These are phyloP conservation scores for Polypterus bichir DNA, from an alignment of 2,113 vertebrate species.

Conservation along the genomic window DNA sequence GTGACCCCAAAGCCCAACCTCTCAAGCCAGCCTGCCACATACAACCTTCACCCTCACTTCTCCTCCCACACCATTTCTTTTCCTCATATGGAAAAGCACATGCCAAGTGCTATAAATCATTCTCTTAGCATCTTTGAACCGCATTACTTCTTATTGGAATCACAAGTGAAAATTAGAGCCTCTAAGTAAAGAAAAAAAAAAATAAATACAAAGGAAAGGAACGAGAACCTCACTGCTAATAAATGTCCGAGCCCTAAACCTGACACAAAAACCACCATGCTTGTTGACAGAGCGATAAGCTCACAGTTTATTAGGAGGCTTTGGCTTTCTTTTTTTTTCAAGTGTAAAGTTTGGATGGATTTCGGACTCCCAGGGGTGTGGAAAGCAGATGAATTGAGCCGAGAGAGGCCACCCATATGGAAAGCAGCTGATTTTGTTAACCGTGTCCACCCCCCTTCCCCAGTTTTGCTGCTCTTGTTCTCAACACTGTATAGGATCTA, in stretches of 20 bases:
- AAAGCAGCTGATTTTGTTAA: constrained; percentile 51
- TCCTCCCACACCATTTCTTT: neutral
- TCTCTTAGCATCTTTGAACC: constrained; percentile 5
- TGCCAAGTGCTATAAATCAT: constrained; percentile 8
- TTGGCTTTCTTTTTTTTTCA: constrained; percentile 30
- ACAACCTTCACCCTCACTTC: too few species aligned
- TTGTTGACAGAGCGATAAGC: constrained; percentile 36
- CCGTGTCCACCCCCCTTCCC: constrained; percentile 13
- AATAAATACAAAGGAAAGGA: constrained; percentile 41
- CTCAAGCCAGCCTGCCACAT: too few species aligned
- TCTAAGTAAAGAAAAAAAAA: constrained; percentile 36
- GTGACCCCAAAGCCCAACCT: too few species aligned
- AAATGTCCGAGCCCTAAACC: constrained; percentile 34
- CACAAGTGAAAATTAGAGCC: constrained; percentile 7
- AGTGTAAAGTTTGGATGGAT: constrained; percentile 32
- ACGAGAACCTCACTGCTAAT: constrained; percentile 37
- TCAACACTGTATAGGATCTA: constrained; percentile 39
- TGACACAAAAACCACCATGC: constrained; percentile 23
- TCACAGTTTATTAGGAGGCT: constrained; percentile 25
- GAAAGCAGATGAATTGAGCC: constrained; percentile 15
- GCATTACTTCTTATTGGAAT: constrained; percentile 11
- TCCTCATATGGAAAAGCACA: constrained; percentile 1
- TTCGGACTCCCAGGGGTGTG: constrained; percentile 32
- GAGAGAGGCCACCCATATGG: constrained; percentile 57
- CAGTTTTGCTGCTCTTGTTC: constrained; percentile 11